Evolutionary conservation across 2,797 vertebrate genomes (phyloP), one percentile per base, ranked within the genome.

Genomic region (Micrastur ruficollis): DNA sequence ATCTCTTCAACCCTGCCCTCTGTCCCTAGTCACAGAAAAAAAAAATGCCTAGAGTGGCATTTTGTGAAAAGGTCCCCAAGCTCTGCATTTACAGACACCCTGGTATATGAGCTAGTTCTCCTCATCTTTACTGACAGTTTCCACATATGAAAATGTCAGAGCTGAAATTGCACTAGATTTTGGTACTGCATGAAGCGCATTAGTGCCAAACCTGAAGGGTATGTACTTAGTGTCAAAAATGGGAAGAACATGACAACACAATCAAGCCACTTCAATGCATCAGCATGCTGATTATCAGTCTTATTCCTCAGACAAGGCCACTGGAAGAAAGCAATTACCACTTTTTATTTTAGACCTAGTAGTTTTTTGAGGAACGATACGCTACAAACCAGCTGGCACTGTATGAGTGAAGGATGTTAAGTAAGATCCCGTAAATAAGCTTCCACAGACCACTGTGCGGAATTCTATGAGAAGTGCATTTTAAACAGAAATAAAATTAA

Each of bases 401-500:
- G 52, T 34, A 91, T 88, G 75, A 81, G 75, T 34, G 38, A 84
- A 93, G 66, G 89, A 90, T 70, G 67, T 50, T 62, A 91, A 93
- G 63, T 86, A 90, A 96, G 89, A 79, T 52, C 40, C 63, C 53
- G 93, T 86, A 94, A 95, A 96, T 83, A 94, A 88, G 47, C 55
- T 90, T 50, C 80, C 84, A 78, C 49, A 72, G 79, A 86, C 47
- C 22, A 82, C 34, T 55, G 13, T 74, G 55, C 78, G 86, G 71
- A 78, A 87, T 78, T 79, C 52, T 94, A 56, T 14, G 34, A 93
- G 59, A 96, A 95, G 56, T 56, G 46, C 32, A 75, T 91, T 95
- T 84, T 80, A 96, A 74, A 89, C 62, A 86, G 40, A 93, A 97
- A 91, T 83, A 95, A 96, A 95, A 95, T 76, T n/a, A 91, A 38